Evolutionary conservation across 1,140 invertebrate species (phyloP), one percentile per base, ranked within the genome.

Genomic region (Nebria ingens): DNA sequence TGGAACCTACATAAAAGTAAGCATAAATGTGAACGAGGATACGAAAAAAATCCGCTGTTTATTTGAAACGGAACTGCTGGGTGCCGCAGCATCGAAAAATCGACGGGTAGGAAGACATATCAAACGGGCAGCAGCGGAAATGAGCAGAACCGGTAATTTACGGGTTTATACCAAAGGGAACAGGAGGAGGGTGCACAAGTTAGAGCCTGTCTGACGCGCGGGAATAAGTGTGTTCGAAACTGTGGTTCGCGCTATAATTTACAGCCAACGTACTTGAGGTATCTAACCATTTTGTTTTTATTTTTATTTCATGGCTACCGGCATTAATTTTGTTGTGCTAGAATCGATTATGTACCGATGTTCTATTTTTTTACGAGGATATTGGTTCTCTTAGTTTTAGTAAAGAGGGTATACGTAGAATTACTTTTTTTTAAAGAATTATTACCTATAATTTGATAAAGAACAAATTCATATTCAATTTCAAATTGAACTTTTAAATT

Each of bases 131-230:
- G 9, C 15, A 3, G 3, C 40, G 40, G 40, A 45, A 45, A 45
- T 45, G 40, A 45, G 40, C 40, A 11, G 40, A 45, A 45, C 40
- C 17, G 40, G 40, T 45, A 45, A 45, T 45, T 45, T 45, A 45
- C 40, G 15, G 17, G 6, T 12, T 9, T 12, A 12, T 12, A 34
- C 6, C 40, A 17, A 45, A 17, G 40, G 17, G n/a, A 45, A 45
- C 9, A 45, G 40, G 40, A n/a, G n/a, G n/a, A n/a, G n/a, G n/a
- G 17, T 45, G 40, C 9, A 45, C 40, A 45, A 45, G 40, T 45
- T 12, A 17, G 3, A 45, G 9, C 9, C 40, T 9, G n/a, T n/a
- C n/a, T n/a, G n/a, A n/a, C n/a, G n/a, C n/a, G n/a, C n/a, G n/a
- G n/a, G n/a, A n/a, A n/a, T n/a, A n/a, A n/a, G n/a, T n/a, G n/a